phyloP scores from a whole-genome alignment of 2,113 vertebrate genomes.

The Oryzias melastigma region DNA sequence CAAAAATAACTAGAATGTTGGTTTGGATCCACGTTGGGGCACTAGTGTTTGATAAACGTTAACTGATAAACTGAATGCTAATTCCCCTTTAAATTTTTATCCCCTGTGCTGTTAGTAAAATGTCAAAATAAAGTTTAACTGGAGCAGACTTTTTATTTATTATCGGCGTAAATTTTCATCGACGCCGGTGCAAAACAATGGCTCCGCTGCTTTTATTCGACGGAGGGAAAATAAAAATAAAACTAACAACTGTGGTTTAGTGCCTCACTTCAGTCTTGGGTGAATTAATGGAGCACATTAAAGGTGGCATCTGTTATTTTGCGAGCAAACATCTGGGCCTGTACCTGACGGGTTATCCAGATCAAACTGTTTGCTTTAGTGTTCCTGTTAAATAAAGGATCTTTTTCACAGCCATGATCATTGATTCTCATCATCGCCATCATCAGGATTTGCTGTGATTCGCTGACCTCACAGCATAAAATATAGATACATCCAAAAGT shows the following conservation, averaged over 20 bases:
- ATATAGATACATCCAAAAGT: no score
- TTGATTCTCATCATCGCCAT: no score
- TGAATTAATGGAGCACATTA: conserved; percentile 6
- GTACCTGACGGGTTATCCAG: neutral
- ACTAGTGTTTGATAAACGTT: no score
- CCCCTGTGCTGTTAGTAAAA: neutral
- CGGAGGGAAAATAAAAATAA: neutral
- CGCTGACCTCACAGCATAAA: no score
- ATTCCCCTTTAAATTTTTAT: no score
- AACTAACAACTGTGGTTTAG: conserved; percentile 1
- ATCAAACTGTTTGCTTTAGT: neutral
- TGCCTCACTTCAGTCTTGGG: neutral
- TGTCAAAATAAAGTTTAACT: neutral
- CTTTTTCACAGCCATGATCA: neutral
- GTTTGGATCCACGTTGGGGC: no score
- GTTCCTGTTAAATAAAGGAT: no score
- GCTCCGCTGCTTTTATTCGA: neutral
- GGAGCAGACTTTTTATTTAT: neutral
- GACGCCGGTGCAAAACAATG: neutral
- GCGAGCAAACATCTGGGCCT: neutral
- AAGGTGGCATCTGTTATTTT: conserved; percentile 1
- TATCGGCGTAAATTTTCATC: neutral
- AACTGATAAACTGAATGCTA: no score
- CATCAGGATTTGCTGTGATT: no score
- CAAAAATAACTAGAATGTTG: no score